Evolutionary conservation across 2,888 invertebrate genomes (phyloP), one percentile per base, ranked within the genome.

Genomic region (Orchesella flavescens): DNA sequence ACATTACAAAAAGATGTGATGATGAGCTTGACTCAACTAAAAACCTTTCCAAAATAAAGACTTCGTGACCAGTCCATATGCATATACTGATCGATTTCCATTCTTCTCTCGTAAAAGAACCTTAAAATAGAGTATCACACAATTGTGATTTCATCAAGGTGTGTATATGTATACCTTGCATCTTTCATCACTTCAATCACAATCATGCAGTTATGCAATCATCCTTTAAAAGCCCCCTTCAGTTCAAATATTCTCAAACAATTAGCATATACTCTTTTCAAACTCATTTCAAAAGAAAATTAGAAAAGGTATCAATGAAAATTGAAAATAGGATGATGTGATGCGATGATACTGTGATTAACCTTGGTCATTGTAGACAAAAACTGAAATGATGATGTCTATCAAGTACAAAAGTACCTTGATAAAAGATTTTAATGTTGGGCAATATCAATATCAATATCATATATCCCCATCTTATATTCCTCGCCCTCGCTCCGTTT

Each of bases 61-160:
- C 61, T 71, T 78, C 78, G 78, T 78, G 78, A 78, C 78, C 23
- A 59, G 49, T n/a, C 68, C 53, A 69, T 68, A 59, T 59, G 57
- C 57, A 68, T 77, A 12, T 1, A 7, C n/a, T 75, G 75, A 75
- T 74, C 24, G 34, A 15, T 24, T 65, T 13, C 15, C 10, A 15
- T 65, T 24, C 34, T 65, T 65, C 17, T 74, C 59, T 63, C 17
- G 43, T 73, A 17, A 73, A 74, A 63, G 49, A 24, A 46, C 76
- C 66, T 76, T 44, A 63, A 74, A 74, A 65, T 65, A 44, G 49
- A 75, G 49, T 76, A 55, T n/a, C 24, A 65, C 65, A 65, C 23
- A 65, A 10, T 65, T 19, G 34, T 65, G 65, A 65, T 34, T 65
- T 65, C 65, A 65, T 65, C 65, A 65, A 65, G 65, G 43, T 34